Evolutionary conservation across 2,797 vertebrate species (phyloP).

Genomic region (Chiloscyllium punctatum): DNA sequence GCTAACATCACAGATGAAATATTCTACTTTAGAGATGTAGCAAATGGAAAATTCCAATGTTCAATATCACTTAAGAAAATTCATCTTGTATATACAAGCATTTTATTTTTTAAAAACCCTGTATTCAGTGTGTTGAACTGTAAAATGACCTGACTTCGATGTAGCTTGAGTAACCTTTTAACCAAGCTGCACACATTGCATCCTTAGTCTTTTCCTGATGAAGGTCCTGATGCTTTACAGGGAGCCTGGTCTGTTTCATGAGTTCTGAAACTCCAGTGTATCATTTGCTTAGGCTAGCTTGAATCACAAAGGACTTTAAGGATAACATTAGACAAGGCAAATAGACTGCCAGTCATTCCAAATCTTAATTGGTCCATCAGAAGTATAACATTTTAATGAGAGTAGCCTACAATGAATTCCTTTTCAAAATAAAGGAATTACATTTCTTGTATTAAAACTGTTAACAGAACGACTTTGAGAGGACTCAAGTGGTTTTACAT

Average conservation of each 20-base stretch:
- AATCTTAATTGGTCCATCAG: background rate
- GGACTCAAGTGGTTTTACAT: background rate
- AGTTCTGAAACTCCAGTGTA: background rate
- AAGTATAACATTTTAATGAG: background rate
- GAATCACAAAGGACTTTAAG: background rate
- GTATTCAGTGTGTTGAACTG: background rate
- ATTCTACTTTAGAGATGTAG: background rate
- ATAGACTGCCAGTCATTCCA: background rate
- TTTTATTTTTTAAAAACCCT: background rate
- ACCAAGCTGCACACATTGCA: background rate
- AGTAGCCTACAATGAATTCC: no score
- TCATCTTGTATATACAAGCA: no score
- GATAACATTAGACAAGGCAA: background rate
- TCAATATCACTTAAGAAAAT: background rate
- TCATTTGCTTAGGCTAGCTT: background rate
- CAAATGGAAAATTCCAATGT: background rate
- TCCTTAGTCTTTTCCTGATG: background rate
- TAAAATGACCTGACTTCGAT: background rate
- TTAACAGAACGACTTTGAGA: background rate
- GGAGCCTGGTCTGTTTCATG: no score
- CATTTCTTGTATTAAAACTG: background rate
- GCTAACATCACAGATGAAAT: background rate
- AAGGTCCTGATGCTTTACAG: background rate
- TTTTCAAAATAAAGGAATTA: no score
- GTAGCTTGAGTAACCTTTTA: background rate